Percentiles rank a stretch among this genome's conserved stretches.
phyloP scores from a whole-genome alignment of 1,140 invertebrate species.

The Drosophila pseudoobscura region DNA sequence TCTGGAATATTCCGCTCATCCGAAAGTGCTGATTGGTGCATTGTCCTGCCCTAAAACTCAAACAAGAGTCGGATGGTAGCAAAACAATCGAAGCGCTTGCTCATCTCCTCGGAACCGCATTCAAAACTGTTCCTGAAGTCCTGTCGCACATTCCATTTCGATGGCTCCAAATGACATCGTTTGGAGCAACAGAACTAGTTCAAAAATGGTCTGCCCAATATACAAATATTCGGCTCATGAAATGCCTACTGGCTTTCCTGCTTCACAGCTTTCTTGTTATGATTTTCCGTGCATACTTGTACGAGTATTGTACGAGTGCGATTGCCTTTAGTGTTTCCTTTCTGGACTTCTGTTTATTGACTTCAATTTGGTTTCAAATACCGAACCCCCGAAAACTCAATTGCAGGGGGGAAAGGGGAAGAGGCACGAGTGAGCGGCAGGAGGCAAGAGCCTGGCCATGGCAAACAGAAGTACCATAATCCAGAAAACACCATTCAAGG shows the following conservation, averaged over 20 bases:
- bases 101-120: too few species aligned
- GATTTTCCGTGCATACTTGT: slow-evolving; percentile 11
- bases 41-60: too few species aligned
- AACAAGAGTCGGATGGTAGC: too few species aligned
- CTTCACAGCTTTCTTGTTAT: slow-evolving; percentile 26
- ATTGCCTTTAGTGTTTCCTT: slow-evolving; percentile 43
- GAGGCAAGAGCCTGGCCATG: slow-evolving; percentile 15
- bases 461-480: slow-evolving; percentile 55
- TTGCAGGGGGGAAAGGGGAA: slow-evolving; percentile 30
- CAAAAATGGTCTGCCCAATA: too few species aligned
- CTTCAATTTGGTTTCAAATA: slow-evolving; percentile 71
- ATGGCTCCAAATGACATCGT: too few species aligned
- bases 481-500: slow-evolving; percentile 76
- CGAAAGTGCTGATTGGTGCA: too few species aligned
- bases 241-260: slow-evolving; percentile 7
- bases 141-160: too few species aligned
- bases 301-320: slow-evolving; percentile 28
- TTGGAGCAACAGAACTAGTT: too few species aligned
- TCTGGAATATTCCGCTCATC: too few species aligned
- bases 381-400: slow-evolving; percentile 58
- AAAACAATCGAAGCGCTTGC: too few species aligned
- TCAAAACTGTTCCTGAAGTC: too few species aligned
- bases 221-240: neutral
- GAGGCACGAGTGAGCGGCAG: slow-evolving; percentile 12
- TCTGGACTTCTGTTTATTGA: slow-evolving; percentile 65